A percentile compares a stretch with the other conserved stretches of the same genome.
These are phyloP conservation scores for Drosophila santomea DNA, from an alignment of 1,140 invertebrate species.

Conservation along the genomic window DNA sequence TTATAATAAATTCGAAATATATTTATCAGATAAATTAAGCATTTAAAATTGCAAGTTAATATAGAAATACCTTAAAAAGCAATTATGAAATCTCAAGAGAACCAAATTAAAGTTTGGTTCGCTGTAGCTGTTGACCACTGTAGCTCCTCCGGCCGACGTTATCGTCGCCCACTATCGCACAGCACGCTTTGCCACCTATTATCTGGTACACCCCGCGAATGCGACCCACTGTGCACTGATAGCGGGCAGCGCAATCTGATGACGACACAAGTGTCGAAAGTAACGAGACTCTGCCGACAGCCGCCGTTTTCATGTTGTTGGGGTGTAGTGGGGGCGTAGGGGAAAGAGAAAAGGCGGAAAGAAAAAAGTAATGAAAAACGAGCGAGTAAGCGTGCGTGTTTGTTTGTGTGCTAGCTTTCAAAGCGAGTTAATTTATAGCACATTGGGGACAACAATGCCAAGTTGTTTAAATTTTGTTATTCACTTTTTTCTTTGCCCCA, in stretches of 20 bases:
- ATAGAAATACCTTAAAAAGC: too few relatives aligned
- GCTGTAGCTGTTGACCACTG: slow-evolving; percentile 3
- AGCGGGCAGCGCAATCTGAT: slow-evolving; percentile 67
- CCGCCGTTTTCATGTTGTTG: slow-evolving; percentile 33
- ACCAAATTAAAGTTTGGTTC: too few relatives aligned
- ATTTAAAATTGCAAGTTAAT: too few relatives aligned
- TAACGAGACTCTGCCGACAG: slow-evolving; percentile 74
- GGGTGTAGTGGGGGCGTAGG: not conserved
- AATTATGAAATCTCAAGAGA: too few relatives aligned
- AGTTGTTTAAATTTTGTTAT: slow-evolving; percentile 42
- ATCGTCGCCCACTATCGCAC: slow-evolving; percentile 32
- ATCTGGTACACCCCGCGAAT: slow-evolving; percentile 24
- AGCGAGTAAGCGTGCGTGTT: slow-evolving; percentile 57
- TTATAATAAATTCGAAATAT: too few relatives aligned
- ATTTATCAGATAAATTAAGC: too few relatives aligned
- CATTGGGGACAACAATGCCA: slow-evolving; percentile 48
- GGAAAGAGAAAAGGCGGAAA: slow-evolving; percentile 4
- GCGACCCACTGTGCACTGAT: slow-evolving; percentile 59
- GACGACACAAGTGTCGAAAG: slow-evolving; percentile 81
- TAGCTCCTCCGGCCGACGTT: slow-evolving; percentile 4
- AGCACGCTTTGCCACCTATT: slow-evolving; percentile 25
- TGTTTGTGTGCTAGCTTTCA: slow-evolving; percentile 72
- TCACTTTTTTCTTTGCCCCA: slow-evolving; percentile 36
- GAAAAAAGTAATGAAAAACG: slow-evolving; percentile 44
- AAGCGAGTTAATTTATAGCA: slow-evolving; percentile 79